phyloP scores from a whole-genome alignment of 35 echinoderm and acorn worm species.

The Heliocidaris erythrogramma region DNA sequence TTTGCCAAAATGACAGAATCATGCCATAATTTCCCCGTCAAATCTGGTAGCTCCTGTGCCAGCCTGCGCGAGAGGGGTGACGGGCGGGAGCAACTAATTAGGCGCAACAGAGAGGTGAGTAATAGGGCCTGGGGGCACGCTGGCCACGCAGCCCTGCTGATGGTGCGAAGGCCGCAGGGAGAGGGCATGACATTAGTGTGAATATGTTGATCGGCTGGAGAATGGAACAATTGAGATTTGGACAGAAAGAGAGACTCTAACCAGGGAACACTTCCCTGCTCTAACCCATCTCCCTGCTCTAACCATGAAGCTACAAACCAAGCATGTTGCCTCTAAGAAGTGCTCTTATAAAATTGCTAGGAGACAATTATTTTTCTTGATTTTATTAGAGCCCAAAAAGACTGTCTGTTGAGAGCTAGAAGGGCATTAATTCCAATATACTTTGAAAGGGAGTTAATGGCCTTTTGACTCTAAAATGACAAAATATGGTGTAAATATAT shows the following conservation, averaged over 20 bases:
- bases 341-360: background rate
- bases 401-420: too few species aligned
- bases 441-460: too few species aligned
- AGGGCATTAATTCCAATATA: too few species aligned
- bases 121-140: slow-evolving; percentile 27
- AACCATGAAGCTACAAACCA: too few species aligned
- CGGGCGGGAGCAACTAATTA: slow-evolving; percentile 21
- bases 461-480: too few species aligned
- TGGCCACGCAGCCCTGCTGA: background rate
- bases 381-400: background rate
- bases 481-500: too few species aligned
- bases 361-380: background rate
- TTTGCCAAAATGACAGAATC: slow-evolving; percentile 24
- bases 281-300: background rate
- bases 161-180: slow-evolving; percentile 29
- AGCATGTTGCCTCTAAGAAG: background rate
- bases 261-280: too few species aligned
- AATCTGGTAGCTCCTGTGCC: slow-evolving; percentile 16
- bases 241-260: slow-evolving; percentile 19
- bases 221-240: background rate
- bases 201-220: slow-evolving; percentile 20
- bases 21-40: background rate
- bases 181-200: background rate
- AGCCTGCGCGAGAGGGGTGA: background rate
- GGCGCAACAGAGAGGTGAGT: slow-evolving; percentile 24